These are phyloP conservation scores for Xenopus tropicalis DNA, from an alignment of 2,113 vertebrate genomes.

Conservation along the genomic window UCB_Xtro_10.0 CM004451.2:72329001-72329500, in stretches of 20 bases:
- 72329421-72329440: too few relatives aligned
- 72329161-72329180: conserved; percentile 7
- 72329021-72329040: background rate
- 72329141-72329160: conserved; percentile 12
- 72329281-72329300: background rate
- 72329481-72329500: too few relatives aligned
- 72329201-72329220: conserved; percentile 14
- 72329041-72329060: background rate
- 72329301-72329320: conserved; percentile 28
- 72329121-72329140: conserved; percentile 4
- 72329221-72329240: background rate
- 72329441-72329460: too few relatives aligned
- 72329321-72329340: conserved; percentile 28
- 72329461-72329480: too few relatives aligned
- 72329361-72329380: conserved; percentile 34
- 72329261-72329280: background rate
- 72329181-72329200: conserved; percentile 21
- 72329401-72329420: too few relatives aligned
- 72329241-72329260: conserved; percentile 29
- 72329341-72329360: conserved; percentile 27
- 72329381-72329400: background rate
- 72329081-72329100: conserved; percentile 3
- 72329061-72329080: conserved; percentile 11
- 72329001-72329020: too few relatives aligned
- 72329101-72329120: conserved; percentile 2